Evolutionary conservation across 2,888 invertebrate species (phyloP).

Genomic region (Plebejus melissa): DNA sequence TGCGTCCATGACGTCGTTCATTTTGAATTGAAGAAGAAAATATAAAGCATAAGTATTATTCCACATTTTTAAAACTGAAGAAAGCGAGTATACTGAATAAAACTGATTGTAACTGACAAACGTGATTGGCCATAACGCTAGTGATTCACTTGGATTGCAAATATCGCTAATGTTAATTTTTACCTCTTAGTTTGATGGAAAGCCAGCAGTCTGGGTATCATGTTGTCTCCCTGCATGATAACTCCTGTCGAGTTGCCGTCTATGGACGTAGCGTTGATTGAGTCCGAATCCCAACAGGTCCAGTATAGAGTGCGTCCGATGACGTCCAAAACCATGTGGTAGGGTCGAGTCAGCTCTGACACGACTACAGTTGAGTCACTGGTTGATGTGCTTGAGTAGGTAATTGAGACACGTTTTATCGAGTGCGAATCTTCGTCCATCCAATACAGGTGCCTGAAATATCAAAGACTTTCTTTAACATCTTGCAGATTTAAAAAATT

Average conservation of each 20-base stretch:
- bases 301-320: conserved; percentile 92
- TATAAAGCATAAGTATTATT: too few relatives aligned
- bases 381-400: conserved; percentile 59
- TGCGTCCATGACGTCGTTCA: too few relatives aligned
- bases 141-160: too few relatives aligned
- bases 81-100: too few relatives aligned
- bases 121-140: too few relatives aligned
- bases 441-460: conserved; percentile 76
- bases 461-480: not conserved
- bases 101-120: too few relatives aligned
- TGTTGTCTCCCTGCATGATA: conserved; percentile 85
- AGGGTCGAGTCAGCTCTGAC: conserved; percentile 82
- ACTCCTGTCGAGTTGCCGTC: conserved; percentile 83
- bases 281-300: conserved; percentile 90
- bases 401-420: conserved; percentile 81
- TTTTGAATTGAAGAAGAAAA: too few relatives aligned
- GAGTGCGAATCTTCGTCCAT: conserved; percentile 89
- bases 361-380: conserved; percentile 73
- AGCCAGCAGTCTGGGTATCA: conserved; percentile 90
- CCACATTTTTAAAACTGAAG: too few relatives aligned
- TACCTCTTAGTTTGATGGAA: conserved; percentile 90
- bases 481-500: not conserved
- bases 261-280: conserved; percentile 92
- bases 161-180: conserved; percentile 11
- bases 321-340: conserved; percentile 92